Percentiles rank a stretch among this genome's conserved stretches.
phyloP scores from a whole-genome alignment of 2,113 vertebrate genomes.

The Anhinga anhinga region DNA sequence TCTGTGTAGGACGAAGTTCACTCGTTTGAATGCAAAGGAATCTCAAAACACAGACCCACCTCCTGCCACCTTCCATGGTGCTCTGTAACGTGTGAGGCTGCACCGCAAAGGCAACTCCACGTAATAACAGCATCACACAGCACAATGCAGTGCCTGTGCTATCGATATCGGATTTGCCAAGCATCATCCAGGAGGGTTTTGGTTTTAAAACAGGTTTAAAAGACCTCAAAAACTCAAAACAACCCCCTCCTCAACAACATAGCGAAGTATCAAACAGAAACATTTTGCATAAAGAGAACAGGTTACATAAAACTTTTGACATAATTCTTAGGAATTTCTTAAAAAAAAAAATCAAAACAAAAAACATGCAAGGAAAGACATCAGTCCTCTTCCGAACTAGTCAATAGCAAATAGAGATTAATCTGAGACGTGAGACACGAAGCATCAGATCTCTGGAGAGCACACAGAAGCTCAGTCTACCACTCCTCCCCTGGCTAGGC shows the following conservation, averaged over 20 bases:
- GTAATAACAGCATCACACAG: rapidly evolving
- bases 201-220: neutral
- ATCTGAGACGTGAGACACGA: neutral
- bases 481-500: neutral
- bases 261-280: neutral
- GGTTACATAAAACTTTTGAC: neutral
- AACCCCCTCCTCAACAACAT: neutral
- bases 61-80: neutral
- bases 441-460: neutral
- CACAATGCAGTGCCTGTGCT: neutral
- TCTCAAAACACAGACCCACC: neutral
- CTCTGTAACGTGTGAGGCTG: neutral
- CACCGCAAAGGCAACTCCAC: neutral
- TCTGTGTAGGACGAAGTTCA: neutral
- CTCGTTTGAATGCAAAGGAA: neutral
- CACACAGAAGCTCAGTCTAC: neutral
- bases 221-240: rapidly evolving
- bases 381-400: neutral
- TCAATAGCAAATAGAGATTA: neutral
- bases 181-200: neutral
- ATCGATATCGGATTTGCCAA: neutral
- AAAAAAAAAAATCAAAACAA: neutral
- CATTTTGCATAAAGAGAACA: neutral
- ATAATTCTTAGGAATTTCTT: neutral
- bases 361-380: neutral